These are phyloP conservation scores for Pseudomyrmex cubaensis DNA, from an alignment of 1,140 invertebrate species.

Conservation along the genomic window DNA sequence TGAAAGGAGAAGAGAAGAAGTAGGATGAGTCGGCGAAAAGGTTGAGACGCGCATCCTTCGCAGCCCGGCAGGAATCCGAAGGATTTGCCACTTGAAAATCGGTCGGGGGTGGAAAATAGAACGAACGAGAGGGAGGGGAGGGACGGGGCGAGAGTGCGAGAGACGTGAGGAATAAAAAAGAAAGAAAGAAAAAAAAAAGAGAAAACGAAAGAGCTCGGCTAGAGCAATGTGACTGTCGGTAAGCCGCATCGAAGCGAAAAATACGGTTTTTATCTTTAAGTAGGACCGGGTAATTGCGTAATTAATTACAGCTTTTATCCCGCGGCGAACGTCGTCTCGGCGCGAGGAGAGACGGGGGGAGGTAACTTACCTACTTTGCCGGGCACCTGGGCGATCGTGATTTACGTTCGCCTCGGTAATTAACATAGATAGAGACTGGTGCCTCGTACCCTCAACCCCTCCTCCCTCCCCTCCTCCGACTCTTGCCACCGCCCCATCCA, in stretches of 20 bases:
- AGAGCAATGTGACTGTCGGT: conserved; percentile 56
- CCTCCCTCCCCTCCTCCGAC: neutral
- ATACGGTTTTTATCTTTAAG: conserved; percentile 81
- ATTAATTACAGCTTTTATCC: conserved; percentile 82
- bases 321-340: conserved; percentile 54
- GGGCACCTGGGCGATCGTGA: conserved; percentile 75
- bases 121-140: conserved; percentile 14
- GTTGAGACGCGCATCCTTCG: conserved; percentile 39
- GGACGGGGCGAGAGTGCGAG: neutral
- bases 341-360: conserved; percentile 47
- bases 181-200: conserved; percentile 7
- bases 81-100: conserved; percentile 57
- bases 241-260: conserved; percentile 82
- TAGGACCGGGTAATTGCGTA: conserved; percentile 80
- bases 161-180: neutral
- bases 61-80: conserved; percentile 16
- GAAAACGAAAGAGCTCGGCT: conserved; percentile 29
- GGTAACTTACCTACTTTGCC: conserved; percentile 67
- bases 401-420: conserved; percentile 74
- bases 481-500: neutral
- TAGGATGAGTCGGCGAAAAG: conserved; percentile 22
- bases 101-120: conserved; percentile 27
- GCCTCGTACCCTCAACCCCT: conserved; percentile 17
- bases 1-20: conserved; percentile 20
- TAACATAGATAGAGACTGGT: conserved; percentile 77